Evolutionary conservation across 2,797 vertebrate genomes (phyloP).

Genomic region (Aratinga solstitialis): DNA sequence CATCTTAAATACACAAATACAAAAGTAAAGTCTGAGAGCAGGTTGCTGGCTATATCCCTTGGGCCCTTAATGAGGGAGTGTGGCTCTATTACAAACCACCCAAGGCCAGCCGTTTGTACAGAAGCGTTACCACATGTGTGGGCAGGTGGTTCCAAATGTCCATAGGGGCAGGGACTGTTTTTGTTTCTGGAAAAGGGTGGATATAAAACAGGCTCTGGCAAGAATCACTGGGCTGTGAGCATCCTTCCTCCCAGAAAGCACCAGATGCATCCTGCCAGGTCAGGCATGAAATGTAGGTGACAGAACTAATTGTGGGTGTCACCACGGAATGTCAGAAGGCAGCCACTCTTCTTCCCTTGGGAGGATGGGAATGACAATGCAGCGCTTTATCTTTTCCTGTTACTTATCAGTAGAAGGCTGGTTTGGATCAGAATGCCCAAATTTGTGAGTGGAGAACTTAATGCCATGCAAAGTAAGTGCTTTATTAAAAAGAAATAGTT

Average conservation of each 20-base stretch:
- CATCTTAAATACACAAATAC: neutral
- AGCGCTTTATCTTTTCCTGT: constrained; percentile 28
- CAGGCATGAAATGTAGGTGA: constrained; percentile 31
- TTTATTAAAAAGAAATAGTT: neutral
- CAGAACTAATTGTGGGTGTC: constrained; percentile 32
- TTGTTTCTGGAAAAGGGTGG: neutral
- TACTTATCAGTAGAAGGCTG: neutral
- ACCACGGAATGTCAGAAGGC: neutral
- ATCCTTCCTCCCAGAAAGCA: constrained; percentile 33
- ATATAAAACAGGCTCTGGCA: neutral
- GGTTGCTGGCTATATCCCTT: neutral
- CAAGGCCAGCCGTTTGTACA: neutral
- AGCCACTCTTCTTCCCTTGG: neutral
- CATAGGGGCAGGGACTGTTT: neutral
- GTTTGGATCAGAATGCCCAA: neutral
- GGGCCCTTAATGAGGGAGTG: neutral
- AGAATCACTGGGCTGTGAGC: constrained; percentile 14
- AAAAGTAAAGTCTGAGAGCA: neutral
- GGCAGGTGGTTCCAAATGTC: neutral
- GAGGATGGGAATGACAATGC: fast-evolving
- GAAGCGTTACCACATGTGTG: neutral
- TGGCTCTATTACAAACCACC: neutral
- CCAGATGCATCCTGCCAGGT: constrained; percentile 58
- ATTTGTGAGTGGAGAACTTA: neutral
- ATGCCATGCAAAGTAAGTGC: neutral